Conservation (phyloP, 2,113 vertebrate genomes). For the Panthera uncia region DNA sequence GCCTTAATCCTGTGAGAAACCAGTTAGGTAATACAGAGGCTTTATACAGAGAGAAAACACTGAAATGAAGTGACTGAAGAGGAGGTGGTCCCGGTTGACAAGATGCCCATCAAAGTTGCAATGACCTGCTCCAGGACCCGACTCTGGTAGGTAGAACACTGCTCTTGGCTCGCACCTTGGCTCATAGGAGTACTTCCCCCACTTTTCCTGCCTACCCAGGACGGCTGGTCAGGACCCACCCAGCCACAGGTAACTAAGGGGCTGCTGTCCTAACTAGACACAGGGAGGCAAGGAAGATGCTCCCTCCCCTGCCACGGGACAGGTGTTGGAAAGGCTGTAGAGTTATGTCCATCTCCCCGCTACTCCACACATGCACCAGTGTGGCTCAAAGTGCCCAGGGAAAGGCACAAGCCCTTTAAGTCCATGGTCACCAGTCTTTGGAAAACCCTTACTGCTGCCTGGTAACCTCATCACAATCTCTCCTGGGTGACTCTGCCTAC, state of each 20-base stretch:
- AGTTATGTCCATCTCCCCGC: not conserved
- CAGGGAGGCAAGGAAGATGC: not conserved
- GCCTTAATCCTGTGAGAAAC: fast-evolving
- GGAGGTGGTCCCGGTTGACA: not conserved
- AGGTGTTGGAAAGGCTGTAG: not conserved
- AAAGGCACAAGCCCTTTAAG: not conserved
- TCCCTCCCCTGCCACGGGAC: not conserved
- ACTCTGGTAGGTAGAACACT: not conserved
- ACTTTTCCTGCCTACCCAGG: not conserved
- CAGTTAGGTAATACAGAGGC: fast-evolving
- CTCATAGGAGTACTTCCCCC: not conserved
- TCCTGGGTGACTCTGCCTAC: not conserved
- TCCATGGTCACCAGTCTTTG: not conserved
- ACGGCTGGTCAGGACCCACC: not conserved
- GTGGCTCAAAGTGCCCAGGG: not conserved
- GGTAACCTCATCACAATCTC: not conserved
- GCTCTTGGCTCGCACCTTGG: not conserved
- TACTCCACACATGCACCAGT: not conserved
- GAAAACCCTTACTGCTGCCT: not conserved
- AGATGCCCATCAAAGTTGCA: not conserved
- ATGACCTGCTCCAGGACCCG: not conserved
- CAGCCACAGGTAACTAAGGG: not conserved
- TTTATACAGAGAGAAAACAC: not conserved
- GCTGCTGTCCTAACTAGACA: not conserved
- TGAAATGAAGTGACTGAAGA: not conserved